Evolutionary conservation across 2,113 vertebrate species (phyloP).

Genomic region (Paraplagusia blochii): DNA sequence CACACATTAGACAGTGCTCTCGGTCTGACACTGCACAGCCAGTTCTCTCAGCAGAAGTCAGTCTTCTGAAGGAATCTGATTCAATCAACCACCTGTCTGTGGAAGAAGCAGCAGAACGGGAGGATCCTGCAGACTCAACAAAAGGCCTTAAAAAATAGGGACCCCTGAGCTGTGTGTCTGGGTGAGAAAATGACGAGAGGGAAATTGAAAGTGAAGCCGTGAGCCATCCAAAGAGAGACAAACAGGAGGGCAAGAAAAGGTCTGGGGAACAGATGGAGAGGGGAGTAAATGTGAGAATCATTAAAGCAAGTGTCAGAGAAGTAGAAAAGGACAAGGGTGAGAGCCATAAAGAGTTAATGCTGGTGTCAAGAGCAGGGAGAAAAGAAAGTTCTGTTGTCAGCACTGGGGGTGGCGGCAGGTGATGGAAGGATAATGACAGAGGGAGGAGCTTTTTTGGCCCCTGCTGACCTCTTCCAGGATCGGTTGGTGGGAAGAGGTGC

Average conservation of each 20-base stretch:
- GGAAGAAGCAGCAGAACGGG: slow-evolving; percentile 19
- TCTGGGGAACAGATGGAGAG: slow-evolving; percentile 58
- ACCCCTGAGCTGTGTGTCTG: slow-evolving; percentile 24
- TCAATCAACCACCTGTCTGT: slow-evolving; percentile 32
- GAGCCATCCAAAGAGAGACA: slow-evolving; percentile 38
- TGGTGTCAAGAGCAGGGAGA: slow-evolving; percentile 42
- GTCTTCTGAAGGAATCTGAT: slow-evolving; percentile 28
- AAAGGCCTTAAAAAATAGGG: slow-evolving; percentile 30
- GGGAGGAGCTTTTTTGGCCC: slow-evolving; percentile 63
- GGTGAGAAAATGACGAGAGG: slow-evolving; percentile 28
- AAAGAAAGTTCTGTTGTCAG: slow-evolving; percentile 64
- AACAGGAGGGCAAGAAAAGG: slow-evolving; percentile 42
- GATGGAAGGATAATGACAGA: slow-evolving; percentile 71
- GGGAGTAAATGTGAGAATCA: slow-evolving; percentile 47
- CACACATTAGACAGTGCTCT: slow-evolving; percentile 43
- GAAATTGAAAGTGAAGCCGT: slow-evolving; percentile 33
- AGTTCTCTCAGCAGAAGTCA: slow-evolving; percentile 21
- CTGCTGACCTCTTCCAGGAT: slow-evolving; percentile 58
- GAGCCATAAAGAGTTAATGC: slow-evolving; percentile 40
- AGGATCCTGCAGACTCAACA: slow-evolving; percentile 45
- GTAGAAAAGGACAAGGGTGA: slow-evolving; percentile 36
- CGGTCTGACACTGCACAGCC: slow-evolving; percentile 18
- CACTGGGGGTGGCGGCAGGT: slow-evolving; percentile 56
- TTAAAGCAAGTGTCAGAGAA: slow-evolving; percentile 37
- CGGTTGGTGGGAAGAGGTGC: slow-evolving; percentile 63